Conservation (phyloP, 2,888 invertebrate genomes). For the Cyclophora punctaria region DNA sequence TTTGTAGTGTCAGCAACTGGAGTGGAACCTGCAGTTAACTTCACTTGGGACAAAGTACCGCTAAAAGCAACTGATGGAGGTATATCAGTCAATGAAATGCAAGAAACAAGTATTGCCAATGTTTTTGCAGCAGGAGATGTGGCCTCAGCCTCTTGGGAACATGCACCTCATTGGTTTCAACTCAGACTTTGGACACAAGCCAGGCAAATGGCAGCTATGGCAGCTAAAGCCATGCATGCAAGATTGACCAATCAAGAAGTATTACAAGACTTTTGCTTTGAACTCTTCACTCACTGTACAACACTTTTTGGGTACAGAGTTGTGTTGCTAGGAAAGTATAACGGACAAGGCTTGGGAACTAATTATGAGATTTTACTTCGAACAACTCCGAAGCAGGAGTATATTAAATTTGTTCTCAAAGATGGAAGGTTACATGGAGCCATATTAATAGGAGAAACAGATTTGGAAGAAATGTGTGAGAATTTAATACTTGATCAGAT, state of each 20-base stretch:
- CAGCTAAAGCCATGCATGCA: conserved; percentile 90
- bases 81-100: conserved; percentile 86
- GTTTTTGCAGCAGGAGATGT: conserved; percentile 98
- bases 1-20: conserved; percentile 97
- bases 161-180: conserved; percentile 91
- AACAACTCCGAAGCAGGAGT: conserved; percentile 86
- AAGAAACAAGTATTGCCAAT: conserved; percentile 85
- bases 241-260: conserved; percentile 76
- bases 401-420: conserved; percentile 90
- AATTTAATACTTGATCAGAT: conserved; percentile 96
- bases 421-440: conserved; percentile 93
- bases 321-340: conserved; percentile 91
- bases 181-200: conserved; percentile 99
- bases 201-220: conserved; percentile 96
- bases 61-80: conserved; percentile 83
- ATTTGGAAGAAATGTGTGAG: conserved; percentile 98
- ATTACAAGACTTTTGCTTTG: conserved; percentile 96
- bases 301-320: conserved; percentile 95
- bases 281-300: conserved; percentile 97
- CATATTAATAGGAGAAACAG: conserved; percentile 96
- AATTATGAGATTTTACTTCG: conserved; percentile 90
- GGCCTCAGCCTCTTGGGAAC: conserved; percentile 86
- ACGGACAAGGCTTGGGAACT: conserved; percentile 89
- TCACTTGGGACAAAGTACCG: conserved; percentile 70
- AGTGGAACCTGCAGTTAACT: conserved; percentile 82